phyloP scores from a whole-genome alignment of 1,140 invertebrate genomes.

The Bombus soroeensis region DNA sequence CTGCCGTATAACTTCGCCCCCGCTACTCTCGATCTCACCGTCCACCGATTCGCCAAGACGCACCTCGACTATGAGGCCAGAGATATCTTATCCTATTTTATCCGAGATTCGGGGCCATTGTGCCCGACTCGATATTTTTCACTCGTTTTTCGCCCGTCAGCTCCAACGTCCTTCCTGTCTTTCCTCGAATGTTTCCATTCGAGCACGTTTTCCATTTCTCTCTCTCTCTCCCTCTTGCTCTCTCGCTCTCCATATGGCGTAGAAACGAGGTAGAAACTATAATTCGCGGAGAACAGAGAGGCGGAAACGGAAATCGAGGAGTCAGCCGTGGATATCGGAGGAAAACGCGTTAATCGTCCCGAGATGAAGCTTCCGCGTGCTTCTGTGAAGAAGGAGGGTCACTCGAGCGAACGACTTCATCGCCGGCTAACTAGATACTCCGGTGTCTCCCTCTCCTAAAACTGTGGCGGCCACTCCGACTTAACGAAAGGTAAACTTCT shows the following conservation, averaged over 20 bases:
- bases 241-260: too few relatives aligned
- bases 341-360: constrained; percentile 30
- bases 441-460: constrained; percentile 66
- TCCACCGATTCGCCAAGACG: constrained; percentile 47
- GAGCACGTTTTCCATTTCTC: background rate
- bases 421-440: constrained; percentile 53
- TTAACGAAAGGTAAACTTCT: constrained; percentile 79
- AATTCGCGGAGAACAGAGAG: constrained; percentile 1
- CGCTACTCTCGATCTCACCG: constrained; percentile 43
- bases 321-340: constrained; percentile 9
- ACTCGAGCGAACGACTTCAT: constrained; percentile 37
- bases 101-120: constrained; percentile 63
- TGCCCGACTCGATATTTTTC: constrained; percentile 73
- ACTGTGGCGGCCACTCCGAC: constrained; percentile 65
- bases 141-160: constrained; percentile 60
- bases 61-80: constrained; percentile 46
- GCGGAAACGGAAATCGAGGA: background rate
- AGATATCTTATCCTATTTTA: constrained; percentile 57
- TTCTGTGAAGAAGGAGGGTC: constrained; percentile 37
- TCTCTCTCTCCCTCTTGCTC: too few relatives aligned
- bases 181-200: background rate
- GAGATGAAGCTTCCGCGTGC: constrained; percentile 7
- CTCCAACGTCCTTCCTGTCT: too few relatives aligned
- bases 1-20: constrained; percentile 79
- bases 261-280: background rate